phyloP scores from a whole-genome alignment of 2,797 vertebrate genomes.

The Paramormyrops hopkinsi region DNA sequence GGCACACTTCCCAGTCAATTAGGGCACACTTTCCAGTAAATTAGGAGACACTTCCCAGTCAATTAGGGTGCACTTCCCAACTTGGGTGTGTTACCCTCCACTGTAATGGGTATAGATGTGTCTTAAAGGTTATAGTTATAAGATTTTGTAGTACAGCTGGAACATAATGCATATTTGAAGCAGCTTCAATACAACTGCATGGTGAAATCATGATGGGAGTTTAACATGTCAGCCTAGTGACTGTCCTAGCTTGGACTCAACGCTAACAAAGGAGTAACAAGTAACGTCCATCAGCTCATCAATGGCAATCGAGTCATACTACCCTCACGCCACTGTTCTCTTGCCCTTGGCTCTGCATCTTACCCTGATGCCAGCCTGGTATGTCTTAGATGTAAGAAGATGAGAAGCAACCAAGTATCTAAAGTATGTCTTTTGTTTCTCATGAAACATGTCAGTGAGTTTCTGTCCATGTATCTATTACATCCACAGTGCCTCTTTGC shows the following conservation, averaged over 20 bases:
- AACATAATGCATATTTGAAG: neutral
- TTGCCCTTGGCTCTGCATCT: neutral
- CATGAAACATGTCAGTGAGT: neutral
- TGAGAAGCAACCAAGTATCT: neutral
- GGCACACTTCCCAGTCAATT: neutral
- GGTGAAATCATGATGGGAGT: neutral
- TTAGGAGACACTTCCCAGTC: neutral
- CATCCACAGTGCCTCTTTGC: neutral
- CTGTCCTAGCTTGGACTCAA: neutral
- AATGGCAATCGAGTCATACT: neutral
- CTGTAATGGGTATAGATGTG: neutral
- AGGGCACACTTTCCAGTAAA: neutral
- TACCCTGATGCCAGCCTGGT: neutral
- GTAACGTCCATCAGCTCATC: neutral
- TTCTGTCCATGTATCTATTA: neutral
- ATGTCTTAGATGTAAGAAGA: neutral
- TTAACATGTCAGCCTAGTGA: neutral
- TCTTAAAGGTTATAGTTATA: neutral
- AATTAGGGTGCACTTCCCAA: neutral
- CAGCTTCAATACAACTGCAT: neutral
- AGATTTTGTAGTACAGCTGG: neutral
- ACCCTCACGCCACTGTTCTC: neutral
- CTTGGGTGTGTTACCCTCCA: neutral
- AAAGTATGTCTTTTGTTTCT: neutral
- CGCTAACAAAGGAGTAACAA: neutral